Percentiles rank a stretch among this genome's conserved stretches.
These are phyloP conservation scores for Molossus alvarezi DNA, from an alignment of 2,797 vertebrate genomes.

Conservation along the genomic window DNA sequence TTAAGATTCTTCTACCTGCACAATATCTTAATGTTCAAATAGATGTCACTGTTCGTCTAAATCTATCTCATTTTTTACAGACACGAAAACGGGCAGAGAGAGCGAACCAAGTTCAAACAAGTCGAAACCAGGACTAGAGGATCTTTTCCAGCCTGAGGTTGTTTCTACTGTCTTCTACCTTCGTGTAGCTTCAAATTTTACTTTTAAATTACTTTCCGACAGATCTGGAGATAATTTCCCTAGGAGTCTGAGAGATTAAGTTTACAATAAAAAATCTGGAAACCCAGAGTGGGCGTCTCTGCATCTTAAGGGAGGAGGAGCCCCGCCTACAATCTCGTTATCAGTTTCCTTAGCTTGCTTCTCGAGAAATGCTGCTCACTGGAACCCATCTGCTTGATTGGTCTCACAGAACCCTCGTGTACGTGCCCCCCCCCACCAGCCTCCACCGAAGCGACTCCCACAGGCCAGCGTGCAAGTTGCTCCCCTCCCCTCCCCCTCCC, in stretches of 20 bases:
- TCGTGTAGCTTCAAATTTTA: background rate
- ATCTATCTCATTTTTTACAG: background rate
- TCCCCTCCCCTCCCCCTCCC: background rate
- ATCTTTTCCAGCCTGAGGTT: background rate
- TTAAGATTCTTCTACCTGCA: constrained; percentile 33
- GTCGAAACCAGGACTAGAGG: background rate
- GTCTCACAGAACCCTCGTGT: background rate
- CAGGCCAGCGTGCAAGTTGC: background rate
- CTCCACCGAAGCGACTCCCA: background rate
- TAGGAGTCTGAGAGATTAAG: background rate
- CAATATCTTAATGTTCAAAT: constrained; percentile 34
- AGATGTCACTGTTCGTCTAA: background rate
- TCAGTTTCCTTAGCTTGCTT: background rate
- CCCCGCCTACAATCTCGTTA: background rate
- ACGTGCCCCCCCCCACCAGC: too few relatives aligned
- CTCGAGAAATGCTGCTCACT: background rate
- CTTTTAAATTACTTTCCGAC: constrained; percentile 29
- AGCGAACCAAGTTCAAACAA: background rate
- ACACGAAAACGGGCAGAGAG: constrained; percentile 1
- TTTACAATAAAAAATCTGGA: background rate
- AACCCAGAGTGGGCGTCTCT: background rate
- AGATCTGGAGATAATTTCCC: constrained; percentile 27
- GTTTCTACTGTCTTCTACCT: background rate
- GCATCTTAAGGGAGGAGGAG: background rate
- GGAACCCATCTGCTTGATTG: background rate